phyloP scores from a whole-genome alignment of 2,797 vertebrate species.

The Pseudochirops cupreus region DNA sequence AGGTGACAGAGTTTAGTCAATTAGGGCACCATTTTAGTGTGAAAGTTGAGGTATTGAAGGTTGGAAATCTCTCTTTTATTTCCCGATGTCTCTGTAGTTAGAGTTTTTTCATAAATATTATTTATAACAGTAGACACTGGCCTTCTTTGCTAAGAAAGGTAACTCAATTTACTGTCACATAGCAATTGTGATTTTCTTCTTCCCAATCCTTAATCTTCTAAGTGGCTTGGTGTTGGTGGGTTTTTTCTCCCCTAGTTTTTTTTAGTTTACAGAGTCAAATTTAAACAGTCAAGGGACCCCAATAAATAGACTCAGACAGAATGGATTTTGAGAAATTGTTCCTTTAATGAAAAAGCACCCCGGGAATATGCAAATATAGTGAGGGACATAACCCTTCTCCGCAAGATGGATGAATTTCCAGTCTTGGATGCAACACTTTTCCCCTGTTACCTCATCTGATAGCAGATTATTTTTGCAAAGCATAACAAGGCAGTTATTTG shows the following conservation, averaged over 20 bases:
- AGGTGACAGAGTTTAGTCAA: background rate
- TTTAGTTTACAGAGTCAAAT: slow-evolving; percentile 55
- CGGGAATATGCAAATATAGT: slow-evolving; percentile 52
- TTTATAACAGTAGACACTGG: slow-evolving; percentile 39
- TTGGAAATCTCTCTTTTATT: background rate
- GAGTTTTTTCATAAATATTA: slow-evolving; percentile 27
- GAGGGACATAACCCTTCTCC: slow-evolving; percentile 38
- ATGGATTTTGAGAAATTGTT: slow-evolving; percentile 65
- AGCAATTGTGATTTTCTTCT: slow-evolving; percentile 23
- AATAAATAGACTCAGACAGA: slow-evolving; percentile 55
- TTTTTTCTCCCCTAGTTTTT: background rate
- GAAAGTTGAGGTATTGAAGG: background rate
- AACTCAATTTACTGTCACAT: background rate
- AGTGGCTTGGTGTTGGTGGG: background rate
- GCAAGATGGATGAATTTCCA: slow-evolving; percentile 63
- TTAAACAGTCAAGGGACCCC: slow-evolving; percentile 40
- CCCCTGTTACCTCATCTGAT: slow-evolving; percentile 69
- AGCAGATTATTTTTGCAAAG: slow-evolving; percentile 70
- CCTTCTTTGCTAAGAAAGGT: slow-evolving; percentile 42
- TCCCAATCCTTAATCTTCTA: background rate
- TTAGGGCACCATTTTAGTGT: background rate
- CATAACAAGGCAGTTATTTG: slow-evolving; percentile 72
- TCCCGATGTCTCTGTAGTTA: no score
- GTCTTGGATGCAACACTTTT: slow-evolving; percentile 68
- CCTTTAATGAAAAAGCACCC: slow-evolving; percentile 42